Evolutionary conservation across 2,888 invertebrate genomes (phyloP).

Genomic region (Aleiodes alternator): DNA sequence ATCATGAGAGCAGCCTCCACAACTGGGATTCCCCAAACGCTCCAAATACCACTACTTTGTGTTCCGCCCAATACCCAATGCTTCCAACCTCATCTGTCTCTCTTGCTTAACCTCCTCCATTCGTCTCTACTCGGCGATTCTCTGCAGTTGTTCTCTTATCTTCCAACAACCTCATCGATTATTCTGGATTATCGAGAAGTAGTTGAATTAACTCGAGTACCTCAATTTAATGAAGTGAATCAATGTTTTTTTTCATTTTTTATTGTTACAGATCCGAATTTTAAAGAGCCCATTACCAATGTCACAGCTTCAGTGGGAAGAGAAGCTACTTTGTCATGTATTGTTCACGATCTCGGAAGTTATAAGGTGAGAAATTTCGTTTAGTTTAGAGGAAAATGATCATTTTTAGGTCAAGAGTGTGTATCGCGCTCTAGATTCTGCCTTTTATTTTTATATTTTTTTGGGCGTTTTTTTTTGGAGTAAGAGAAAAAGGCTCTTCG

Average conservation of each 20-base stretch:
- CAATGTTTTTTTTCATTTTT: constrained; percentile 34
- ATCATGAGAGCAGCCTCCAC: constrained; percentile 4
- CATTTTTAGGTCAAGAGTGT: no score
- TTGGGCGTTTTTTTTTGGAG: no score
- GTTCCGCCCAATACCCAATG: neutral
- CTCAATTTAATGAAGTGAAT: no score
- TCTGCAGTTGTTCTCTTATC: neutral
- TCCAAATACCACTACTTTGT: constrained; percentile 26
- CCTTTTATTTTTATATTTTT: no score
- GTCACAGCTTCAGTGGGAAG: constrained; percentile 90
- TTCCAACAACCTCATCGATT: no score
- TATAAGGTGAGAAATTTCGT: constrained; percentile 82
- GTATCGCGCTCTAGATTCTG: no score
- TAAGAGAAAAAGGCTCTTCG: no score
- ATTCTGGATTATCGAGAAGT: no score
- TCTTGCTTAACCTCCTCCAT: constrained; percentile 15
- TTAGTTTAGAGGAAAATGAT: no score
- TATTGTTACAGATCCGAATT: constrained; percentile 84
- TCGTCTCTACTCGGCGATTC: neutral
- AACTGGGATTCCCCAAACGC: constrained; percentile 18
- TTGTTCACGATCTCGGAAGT: constrained; percentile 87
- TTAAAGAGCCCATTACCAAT: constrained; percentile 88
- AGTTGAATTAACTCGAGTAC: no score
- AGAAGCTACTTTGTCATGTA: constrained; percentile 88
- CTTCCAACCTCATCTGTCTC: constrained; percentile 12